Evolutionary conservation across 35 echinoderm and acorn worm species (phyloP), one percentile per base, ranked within the genome.

Genomic region (Lytechinus pictus): DNA sequence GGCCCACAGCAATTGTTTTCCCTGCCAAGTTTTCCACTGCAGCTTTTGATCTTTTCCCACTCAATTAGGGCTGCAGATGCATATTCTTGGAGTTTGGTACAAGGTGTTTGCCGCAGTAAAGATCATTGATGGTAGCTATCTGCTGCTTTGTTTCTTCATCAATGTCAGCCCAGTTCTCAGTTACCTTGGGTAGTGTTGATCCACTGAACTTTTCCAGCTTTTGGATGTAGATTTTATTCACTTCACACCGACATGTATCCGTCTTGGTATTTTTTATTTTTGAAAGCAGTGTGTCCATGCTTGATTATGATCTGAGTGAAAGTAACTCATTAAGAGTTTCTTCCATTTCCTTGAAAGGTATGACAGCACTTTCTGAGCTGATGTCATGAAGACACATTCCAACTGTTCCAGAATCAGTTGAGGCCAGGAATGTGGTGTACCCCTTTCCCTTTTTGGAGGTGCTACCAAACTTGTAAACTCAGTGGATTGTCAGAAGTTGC

Each of bases 261-360:
- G 96, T 89, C 96, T 95, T 96, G 6, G 96, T 96, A 55, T 96
- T 96, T 54, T 96, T 96, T 13, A 96, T 94, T 94, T 96, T 96
- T 24, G 90, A 27, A 95, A 95, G 94, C 6, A 95, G 92, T 89
- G 92, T 89, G 87, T 89, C 92, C 53, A 55, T 54, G 92, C 27
- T 54, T 94, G 53, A 94, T 94, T 10, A 16, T 33, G 6, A 52
- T 95, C 86, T 54, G n/a, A 96, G 72, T 86, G 19, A 58, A 54
- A 27, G 12, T 8, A 96, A 61, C 27, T 94, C 92, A 94, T 94
- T 61, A 21, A 94, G 92, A 9, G 91, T 86, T 94, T 94, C 71
- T 86, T 94, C 60, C 21, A 57, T 95, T 24, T 95, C 95, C 53
- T 91, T 5, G 2, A 95, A 86, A 53, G 91, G 94, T 53, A 8